Evolutionary conservation across 1,140 invertebrate genomes (phyloP).

Genomic region (Mycetomoellerius zeteki): DNA sequence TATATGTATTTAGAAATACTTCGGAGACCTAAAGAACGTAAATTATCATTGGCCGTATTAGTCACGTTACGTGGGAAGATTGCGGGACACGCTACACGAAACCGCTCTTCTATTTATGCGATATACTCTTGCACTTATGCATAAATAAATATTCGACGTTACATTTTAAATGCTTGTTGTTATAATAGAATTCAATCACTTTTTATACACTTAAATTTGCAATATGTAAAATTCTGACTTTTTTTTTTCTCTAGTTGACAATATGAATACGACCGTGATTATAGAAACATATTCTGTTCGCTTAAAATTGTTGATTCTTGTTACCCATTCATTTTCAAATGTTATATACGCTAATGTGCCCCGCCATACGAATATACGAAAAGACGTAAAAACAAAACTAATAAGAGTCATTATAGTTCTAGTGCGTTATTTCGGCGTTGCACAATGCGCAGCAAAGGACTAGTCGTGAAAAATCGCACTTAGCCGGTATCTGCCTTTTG

Average conservation of each 20-base stretch:
- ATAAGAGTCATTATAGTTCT: not conserved
- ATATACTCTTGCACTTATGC: not conserved
- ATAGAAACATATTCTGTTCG: not conserved
- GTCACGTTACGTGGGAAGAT: conserved; percentile 23
- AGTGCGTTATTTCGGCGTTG: conserved; percentile 15
- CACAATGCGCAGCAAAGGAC: conserved; percentile 6
- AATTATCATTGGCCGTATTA: conserved; percentile 32
- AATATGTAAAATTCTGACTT: not conserved
- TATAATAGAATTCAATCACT: not conserved
- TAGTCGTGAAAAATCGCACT: not conserved
- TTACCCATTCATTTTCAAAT: not conserved
- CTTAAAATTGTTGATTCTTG: not conserved
- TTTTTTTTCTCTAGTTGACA: not conserved
- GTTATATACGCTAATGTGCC: not conserved
- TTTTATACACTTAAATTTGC: too few species aligned
- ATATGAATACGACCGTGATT: not conserved
- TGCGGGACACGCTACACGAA: conserved; percentile 14
- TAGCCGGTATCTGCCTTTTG: not conserved
- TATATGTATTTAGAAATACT: conserved; percentile 21
- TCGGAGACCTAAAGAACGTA: conserved; percentile 19
- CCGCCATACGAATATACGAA: not conserved
- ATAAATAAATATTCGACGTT: conserved; percentile 16
- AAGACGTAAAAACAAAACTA: not conserved
- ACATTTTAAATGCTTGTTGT: not conserved
- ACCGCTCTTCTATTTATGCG: not conserved